Conservation (phyloP, 2,888 invertebrate species). For the Cryptocephalus primarius region DNA sequence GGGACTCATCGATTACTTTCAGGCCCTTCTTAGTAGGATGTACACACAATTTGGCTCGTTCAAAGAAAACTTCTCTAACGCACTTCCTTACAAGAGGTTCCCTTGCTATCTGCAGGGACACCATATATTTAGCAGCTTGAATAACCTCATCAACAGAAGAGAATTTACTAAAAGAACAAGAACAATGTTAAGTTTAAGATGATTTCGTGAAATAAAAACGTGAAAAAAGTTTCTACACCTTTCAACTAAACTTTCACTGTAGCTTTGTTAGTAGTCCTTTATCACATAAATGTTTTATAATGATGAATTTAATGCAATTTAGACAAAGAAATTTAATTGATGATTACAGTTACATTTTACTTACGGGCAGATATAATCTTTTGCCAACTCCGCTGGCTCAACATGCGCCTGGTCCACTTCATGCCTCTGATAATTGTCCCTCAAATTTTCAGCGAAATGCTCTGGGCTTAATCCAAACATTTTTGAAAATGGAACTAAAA, state of each 20-base stretch:
- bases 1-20: conserved; percentile 93
- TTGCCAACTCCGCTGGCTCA: conserved; percentile 75
- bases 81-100: conserved; percentile 83
- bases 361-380: conserved; percentile 55
- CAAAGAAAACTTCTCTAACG: conserved; percentile 77
- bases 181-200: too few species aligned
- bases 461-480: conserved; percentile 89
- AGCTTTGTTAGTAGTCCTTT: too few species aligned
- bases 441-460: conserved; percentile 91
- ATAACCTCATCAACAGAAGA: conserved; percentile 69
- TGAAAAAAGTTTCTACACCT: too few species aligned
- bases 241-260: too few species aligned
- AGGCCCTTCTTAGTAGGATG: conserved; percentile 81
- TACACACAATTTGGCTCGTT: conserved; percentile 73
- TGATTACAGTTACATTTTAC: conserved; percentile 7
- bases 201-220: too few species aligned
- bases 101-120: conserved; percentile 84
- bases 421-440: conserved; percentile 90
- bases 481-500: conserved; percentile 65
- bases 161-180: conserved; percentile 43
- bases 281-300: too few species aligned
- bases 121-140: conserved; percentile 87
- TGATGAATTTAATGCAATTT: too few species aligned
- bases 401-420: conserved; percentile 87
- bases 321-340: too few species aligned